Evolutionary conservation across 2,888 invertebrate genomes (phyloP).

Genomic region (Dendrolimus pini): DNA sequence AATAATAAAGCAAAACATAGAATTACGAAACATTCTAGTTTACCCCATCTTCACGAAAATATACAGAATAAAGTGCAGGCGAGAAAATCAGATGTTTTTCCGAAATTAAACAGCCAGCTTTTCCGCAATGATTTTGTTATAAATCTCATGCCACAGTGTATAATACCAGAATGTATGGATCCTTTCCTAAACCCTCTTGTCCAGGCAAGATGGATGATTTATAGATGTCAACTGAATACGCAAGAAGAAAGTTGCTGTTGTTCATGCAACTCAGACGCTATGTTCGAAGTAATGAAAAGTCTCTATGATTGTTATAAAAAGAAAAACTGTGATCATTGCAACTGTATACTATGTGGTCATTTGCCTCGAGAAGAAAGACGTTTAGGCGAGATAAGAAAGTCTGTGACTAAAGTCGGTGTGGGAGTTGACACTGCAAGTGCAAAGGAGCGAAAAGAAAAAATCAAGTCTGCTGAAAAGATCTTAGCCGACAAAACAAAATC

Average conservation of each 20-base stretch:
- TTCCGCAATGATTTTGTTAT: conserved; percentile 17
- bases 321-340: conserved; percentile 50
- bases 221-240: conserved; percentile 36
- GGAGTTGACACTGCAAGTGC: conserved; percentile 5
- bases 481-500: conserved; percentile 24
- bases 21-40: conserved; percentile 3
- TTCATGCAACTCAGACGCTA: conserved; percentile 55
- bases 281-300: conserved; percentile 63
- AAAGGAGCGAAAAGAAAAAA: conserved; percentile 9
- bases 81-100: conserved; percentile 13
- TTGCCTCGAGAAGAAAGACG: conserved; percentile 24
- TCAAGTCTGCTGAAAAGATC: conserved; percentile 8
- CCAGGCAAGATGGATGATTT: conserved; percentile 18
- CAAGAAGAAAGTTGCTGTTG: conserved; percentile 44
- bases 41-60: conserved; percentile 6
- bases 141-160: conserved; percentile 16
- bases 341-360: conserved; percentile 51
- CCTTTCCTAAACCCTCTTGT: conserved; percentile 12
- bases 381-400: conserved; percentile 16
- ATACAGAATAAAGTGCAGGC: conserved; percentile 5
- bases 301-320: conserved; percentile 58
- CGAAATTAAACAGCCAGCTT: conserved; percentile 8
- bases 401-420: conserved; percentile 6
- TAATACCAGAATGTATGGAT: conserved; percentile 12
- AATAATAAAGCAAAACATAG: not conserved